A percentile compares a stretch with the other conserved stretches of the same genome.
Conservation (phyloP, 2,797 vertebrate species). For the Brotula barbata region DNA sequence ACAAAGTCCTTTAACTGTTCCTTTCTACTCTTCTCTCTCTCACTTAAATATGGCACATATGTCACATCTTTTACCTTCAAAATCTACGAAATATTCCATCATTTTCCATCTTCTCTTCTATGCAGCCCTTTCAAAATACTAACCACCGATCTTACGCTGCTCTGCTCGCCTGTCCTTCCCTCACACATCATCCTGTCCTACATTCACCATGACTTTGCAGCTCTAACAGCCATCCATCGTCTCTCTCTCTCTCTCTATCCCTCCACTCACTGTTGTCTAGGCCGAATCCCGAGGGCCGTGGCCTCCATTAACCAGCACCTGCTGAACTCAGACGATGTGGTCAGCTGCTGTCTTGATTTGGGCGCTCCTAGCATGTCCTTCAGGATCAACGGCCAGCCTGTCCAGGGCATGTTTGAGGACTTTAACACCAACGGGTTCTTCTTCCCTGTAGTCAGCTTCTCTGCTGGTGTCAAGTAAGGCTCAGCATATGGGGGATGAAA, state of each 20-base stretch:
- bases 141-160: slow-evolving; percentile 11
- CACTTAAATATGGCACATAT: slow-evolving; percentile 20
- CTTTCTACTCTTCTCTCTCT: slow-evolving; percentile 12
- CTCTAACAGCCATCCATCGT: slow-evolving; percentile 49
- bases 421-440: slow-evolving; percentile 95
- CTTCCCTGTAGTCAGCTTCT: slow-evolving; percentile 98
- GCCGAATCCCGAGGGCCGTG: slow-evolving; percentile 91
- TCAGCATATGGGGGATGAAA: neutral
- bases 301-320: slow-evolving; percentile 97
- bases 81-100: slow-evolving; percentile 36
- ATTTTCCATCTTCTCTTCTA: slow-evolving; percentile 19
- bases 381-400: slow-evolving; percentile 97
- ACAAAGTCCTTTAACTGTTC: slow-evolving; percentile 10
- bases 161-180: slow-evolving; percentile 8
- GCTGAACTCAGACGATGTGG: slow-evolving; percentile 93
- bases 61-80: slow-evolving; percentile 28
- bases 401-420: no score
- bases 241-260: slow-evolving; percentile 19
- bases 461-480: slow-evolving; percentile 97
- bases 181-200: slow-evolving; percentile 49
- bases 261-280: slow-evolving; percentile 65
- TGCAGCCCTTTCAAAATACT: slow-evolving; percentile 32
- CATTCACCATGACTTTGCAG: slow-evolving; percentile 62
- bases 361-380: slow-evolving; percentile 98
- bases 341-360: slow-evolving; percentile 97